phyloP scores from a whole-genome alignment of 2,888 invertebrate species.

The Hirtodrosophila alboralis region DNA sequence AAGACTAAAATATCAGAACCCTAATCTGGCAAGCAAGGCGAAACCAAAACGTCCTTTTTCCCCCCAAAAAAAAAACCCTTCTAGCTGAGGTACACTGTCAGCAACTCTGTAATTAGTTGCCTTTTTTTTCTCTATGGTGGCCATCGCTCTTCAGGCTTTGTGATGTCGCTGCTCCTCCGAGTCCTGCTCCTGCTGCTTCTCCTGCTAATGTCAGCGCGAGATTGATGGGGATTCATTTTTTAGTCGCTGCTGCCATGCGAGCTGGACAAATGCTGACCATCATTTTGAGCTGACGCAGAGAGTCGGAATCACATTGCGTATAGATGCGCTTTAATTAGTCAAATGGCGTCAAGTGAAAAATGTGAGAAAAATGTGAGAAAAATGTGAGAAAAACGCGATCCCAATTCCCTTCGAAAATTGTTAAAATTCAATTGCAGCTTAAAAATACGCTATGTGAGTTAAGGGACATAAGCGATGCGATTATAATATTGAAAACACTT shows the following conservation, averaged over 20 bases:
- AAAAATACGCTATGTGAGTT: constrained; percentile 1
- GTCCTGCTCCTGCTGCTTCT: constrained; percentile 3
- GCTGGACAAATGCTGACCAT: constrained; percentile 63
- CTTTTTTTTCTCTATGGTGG: constrained; percentile 40
- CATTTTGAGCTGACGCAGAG: constrained; percentile 36
- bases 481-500: constrained; percentile 45
- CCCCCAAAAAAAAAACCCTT: constrained; percentile 50
- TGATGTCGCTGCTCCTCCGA: background rate
- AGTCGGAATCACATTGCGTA: constrained; percentile 30
- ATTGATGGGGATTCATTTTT: constrained; percentile 71
- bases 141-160: constrained; percentile 12
- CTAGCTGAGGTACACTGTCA: constrained; percentile 43
- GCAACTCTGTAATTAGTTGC: constrained; percentile 67
- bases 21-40: constrained; percentile 30
- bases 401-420: constrained; percentile 24
- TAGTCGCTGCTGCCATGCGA: constrained; percentile 59
- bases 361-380: constrained; percentile 3
- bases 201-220: constrained; percentile 63
- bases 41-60: constrained; percentile 11
- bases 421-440: constrained; percentile 22
- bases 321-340: constrained; percentile 46
- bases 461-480: constrained; percentile 15
- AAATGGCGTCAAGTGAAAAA: constrained; percentile 22
- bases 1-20: constrained; percentile 25
- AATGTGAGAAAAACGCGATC: background rate